Base-by-base conservation (phyloP, 2,797 vertebrate genomes). In the Valencia hispanica region DNA sequence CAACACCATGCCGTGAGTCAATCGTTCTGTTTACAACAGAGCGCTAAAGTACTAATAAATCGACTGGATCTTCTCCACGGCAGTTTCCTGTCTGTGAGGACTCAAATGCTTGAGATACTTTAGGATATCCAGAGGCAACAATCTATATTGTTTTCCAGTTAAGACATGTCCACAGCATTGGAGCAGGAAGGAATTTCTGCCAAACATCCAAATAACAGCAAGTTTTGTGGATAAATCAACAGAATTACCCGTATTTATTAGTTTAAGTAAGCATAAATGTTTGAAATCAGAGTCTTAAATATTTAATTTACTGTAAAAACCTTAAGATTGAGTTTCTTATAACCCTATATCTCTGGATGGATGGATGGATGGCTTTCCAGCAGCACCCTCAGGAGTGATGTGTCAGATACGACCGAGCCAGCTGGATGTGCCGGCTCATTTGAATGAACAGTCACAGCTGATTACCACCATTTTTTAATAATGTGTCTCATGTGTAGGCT, bases 101-200 rank as follows among this genome's bases (percentile, higher is more conserved):
- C 51, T 27, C 47, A 36, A 77, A 70, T 32, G 27, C n/a, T 17
- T 68, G 30, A 78, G 4, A 1, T 73, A n/a, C 55, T 72, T 78
- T 53, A n/a, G 83, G 87, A 80, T 74, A 77, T 86, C 50, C 74
- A 75, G 39, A 10, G 65, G 43, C 69, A 32, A 48, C 5, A n/a
- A 34, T 76, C 25, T 50, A 61, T 39, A 61, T 78, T 57, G 75
- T 84, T 82, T 84, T 79, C 78, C 45, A 77, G 75, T 78, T 75
- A 75, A 77, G 82, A 84, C 79, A 57, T 82, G 79, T 73, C 71
- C 78, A 70, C 14, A 27, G 32, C 41, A 25, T 34, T 57, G 51
- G 17, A 36, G 32, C 41, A 0, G 36, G 32, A 47, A 0, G 36
- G 32, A 43, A 27, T 30, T 77, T 7, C 27, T 74, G 51, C 69